Evolutionary conservation across 2,888 invertebrate genomes (phyloP), one percentile per base, ranked within the genome.

Genomic region (Heterodera filipjevi): DNA sequence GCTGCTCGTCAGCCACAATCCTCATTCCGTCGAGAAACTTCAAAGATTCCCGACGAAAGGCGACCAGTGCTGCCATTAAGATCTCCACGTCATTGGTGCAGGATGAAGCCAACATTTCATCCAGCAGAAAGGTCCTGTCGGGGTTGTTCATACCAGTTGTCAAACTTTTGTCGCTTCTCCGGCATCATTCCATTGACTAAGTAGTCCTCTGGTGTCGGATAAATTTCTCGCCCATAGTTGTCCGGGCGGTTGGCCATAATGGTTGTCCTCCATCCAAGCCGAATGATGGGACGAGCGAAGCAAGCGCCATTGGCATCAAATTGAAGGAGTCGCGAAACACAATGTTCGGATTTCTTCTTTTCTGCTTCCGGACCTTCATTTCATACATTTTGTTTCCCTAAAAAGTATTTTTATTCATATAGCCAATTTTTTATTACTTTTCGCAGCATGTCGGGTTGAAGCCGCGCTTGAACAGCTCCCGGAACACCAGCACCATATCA

Each of bases 401-500:
- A n/a, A n/a, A n/a, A n/a, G n/a, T n/a, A n/a, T n/a, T n/a, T n/a
- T n/a, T n/a, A n/a, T n/a, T n/a, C n/a, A n/a, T n/a, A n/a, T n/a
- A n/a, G n/a, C n/a, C n/a, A n/a, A n/a, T n/a, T n/a, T n/a, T n/a
- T n/a, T n/a, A n/a, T n/a, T n/a, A n/a, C n/a, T n/a, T n/a, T 64
- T 5, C 71, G 30, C n/a, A 76, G 6, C 64, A 76, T 27, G 14
- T 76, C 33, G 77, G 77, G 3, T 44, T 39, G 8, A 66, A 27
- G 22, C 72, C 72, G 0, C 59, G 32, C 3, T 76, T 76, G 72
- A 30, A 77, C 30, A 77, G 27, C 30, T 77, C 16, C n/a, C 53
- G 30, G 5, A 70, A 68, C 10, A 74, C 74, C 12, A 66, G 33
- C 16, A 70, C 39, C 77, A 77, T 77, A n/a, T 77, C 77, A n/a